Evolutionary conservation across 2,797 vertebrate species (phyloP).

Genomic region (Poecilia gillii): DNA sequence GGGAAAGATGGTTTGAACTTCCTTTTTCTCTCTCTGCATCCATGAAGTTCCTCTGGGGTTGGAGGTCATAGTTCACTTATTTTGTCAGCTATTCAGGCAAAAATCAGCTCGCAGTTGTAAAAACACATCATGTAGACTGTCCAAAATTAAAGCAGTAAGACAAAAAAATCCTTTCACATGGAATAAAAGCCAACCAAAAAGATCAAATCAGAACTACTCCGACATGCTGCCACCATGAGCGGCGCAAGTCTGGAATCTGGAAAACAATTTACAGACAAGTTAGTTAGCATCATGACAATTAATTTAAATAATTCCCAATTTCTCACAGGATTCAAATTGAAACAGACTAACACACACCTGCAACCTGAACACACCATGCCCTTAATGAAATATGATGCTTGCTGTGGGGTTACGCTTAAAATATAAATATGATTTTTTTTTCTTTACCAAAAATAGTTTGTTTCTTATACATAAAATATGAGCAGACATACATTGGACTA

Average conservation of each 20-base stretch:
- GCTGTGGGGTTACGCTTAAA: neutral
- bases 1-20: neutral
- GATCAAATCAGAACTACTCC: neutral
- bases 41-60: neutral
- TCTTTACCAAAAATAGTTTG: neutral
- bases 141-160: neutral
- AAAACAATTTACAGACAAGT: neutral
- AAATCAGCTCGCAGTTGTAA: neutral
- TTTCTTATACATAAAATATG: neutral
- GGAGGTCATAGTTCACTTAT: neutral
- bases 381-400: neutral
- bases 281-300: neutral
- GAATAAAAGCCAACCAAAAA: neutral
- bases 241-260: neutral
- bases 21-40: neutral
- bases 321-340: neutral
- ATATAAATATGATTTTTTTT: neutral
- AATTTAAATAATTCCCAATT: neutral
- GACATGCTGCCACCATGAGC: neutral
- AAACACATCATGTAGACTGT: neutral
- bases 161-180: neutral
- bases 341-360: neutral
- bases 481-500: neutral
- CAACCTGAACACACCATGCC: neutral
- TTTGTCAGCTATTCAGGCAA: neutral